phyloP scores from a whole-genome alignment of 2,888 invertebrate genomes.

The Sinodicranocentrus sp. region DNA sequence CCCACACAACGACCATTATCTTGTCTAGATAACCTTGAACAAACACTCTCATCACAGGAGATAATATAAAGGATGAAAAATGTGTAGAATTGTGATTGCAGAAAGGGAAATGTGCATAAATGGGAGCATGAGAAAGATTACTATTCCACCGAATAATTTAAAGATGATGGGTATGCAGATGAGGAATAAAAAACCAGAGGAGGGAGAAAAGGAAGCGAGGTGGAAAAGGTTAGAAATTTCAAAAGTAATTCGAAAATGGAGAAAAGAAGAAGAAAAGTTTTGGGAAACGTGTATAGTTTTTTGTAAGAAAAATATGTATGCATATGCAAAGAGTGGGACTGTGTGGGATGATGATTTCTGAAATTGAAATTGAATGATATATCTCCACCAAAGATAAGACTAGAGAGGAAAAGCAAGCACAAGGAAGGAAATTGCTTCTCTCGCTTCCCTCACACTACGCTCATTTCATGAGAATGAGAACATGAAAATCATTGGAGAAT shows the following conservation, averaged over 20 bases:
- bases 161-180: neutral
- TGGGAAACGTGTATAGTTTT: no score
- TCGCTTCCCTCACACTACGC: constrained; percentile 23
- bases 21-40: no score
- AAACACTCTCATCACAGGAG: no score
- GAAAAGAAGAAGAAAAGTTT: no score
- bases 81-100: no score
- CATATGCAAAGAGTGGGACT: constrained; percentile 24
- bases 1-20: neutral
- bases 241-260: neutral
- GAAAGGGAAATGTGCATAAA: no score
- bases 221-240: neutral
- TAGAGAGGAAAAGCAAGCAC: constrained; percentile 22
- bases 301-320: constrained; percentile 20
- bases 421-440: constrained; percentile 53
- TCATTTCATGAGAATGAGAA: constrained; percentile 13
- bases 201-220: neutral
- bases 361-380: constrained; percentile 66
- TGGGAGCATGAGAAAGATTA: no score
- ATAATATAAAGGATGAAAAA: no score
- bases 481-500: constrained; percentile 33
- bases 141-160: neutral
- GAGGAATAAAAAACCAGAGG: neutral
- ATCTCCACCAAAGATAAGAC: constrained; percentile 11
- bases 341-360: constrained; percentile 56